phyloP scores from a whole-genome alignment of 2,888 invertebrate genomes.

The Athripsodes cinereus region DNA sequence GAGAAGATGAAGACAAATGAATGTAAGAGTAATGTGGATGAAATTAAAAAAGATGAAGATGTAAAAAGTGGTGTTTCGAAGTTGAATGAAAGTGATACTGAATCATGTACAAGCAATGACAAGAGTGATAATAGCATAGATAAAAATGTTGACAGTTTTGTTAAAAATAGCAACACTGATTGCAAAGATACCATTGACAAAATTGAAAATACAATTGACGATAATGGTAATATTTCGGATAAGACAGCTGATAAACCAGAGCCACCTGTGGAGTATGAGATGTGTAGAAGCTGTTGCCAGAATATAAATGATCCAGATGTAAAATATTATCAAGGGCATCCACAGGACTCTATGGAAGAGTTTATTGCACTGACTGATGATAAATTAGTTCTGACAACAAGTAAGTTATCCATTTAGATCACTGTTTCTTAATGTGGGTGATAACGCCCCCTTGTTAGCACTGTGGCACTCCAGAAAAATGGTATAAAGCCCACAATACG shows the following conservation, averaged over 20 bases:
- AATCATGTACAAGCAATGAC: background rate
- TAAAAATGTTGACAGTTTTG: background rate
- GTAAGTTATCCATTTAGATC: no score
- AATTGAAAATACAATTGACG: constrained; percentile 4
- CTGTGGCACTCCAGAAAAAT: no score
- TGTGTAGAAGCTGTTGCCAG: constrained; percentile 44
- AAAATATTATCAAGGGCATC: constrained; percentile 67
- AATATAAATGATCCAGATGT: constrained; percentile 47
- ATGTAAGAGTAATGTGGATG: background rate
- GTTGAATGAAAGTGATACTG: background rate
- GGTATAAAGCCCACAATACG: no score
- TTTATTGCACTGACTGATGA: constrained; percentile 69
- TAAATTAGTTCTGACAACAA: constrained; percentile 64
- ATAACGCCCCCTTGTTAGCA: no score
- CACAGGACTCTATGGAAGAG: constrained; percentile 70
- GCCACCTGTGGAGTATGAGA: constrained; percentile 33
- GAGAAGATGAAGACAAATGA: background rate
- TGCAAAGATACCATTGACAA: background rate
- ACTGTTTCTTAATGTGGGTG: no score
- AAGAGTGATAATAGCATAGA: constrained; percentile 1
- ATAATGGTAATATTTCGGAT: background rate
- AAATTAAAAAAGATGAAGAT: background rate
- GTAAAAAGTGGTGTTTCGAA: background rate
- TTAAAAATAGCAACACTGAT: background rate
- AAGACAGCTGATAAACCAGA: constrained; percentile 11